Evolutionary conservation across 2,113 vertebrate genomes (phyloP), one percentile per base, ranked within the genome.

Genomic region (Jacana jacana): DNA sequence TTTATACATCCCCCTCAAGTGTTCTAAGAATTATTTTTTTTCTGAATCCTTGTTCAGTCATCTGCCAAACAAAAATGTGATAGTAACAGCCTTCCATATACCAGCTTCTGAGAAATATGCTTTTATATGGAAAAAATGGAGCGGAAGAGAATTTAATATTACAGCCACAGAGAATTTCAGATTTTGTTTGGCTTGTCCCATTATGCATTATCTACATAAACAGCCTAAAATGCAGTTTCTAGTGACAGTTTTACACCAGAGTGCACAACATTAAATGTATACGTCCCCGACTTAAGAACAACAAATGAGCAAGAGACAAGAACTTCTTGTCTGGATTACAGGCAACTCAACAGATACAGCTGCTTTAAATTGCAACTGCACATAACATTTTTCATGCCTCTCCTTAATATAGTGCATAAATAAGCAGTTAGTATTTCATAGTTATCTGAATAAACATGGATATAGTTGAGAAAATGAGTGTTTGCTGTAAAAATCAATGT

Each of bases 401-500:
- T 72, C 37, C 69, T 81, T 91, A 73, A 91, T 86, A 33, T 13
- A 68, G 31, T 72, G 27, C 42, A 27, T 71, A 91, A 81, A 86
- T 64, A 27, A 91, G 52, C 40, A 52, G 57, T 93, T 95, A 60
- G 49, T 58, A 20, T 80, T 95, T 95, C 76, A 30, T n/a, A 70
- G 55, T 86, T 95, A 54, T 42, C 66, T 94, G 54, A 76, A 89
- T 88, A 83, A 83, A 71, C 86, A 63, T 22, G 39, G 81, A 79
- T 33, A 13, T 46, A 65, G 24, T 64, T 89, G 70, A 75, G 57
- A 46, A 94, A 81, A 91, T 84, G 76, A 64, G 14, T 54, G 49
- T 81, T 96, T 93, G 71, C 79, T 91, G 71, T 80, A 90, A 82
- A 75, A 95, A 65, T 86, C 52, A 86, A 49, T 68, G 46, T 86